These are phyloP conservation scores for Tinamus major DNA, from an alignment of 2,797 vertebrate species.

Conservation along the genomic window DNA sequence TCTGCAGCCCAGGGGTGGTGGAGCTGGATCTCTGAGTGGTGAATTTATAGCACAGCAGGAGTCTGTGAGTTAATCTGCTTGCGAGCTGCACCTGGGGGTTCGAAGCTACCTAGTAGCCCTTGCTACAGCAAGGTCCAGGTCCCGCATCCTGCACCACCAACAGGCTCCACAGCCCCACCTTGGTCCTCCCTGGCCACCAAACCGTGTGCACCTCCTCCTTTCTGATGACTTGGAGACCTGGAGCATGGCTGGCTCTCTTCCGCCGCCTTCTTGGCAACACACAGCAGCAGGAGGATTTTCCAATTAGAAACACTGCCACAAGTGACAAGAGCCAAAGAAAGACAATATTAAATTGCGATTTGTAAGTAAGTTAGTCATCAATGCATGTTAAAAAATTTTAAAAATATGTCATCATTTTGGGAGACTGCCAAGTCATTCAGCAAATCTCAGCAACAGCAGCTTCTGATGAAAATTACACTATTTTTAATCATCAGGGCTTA, in stretches of 20 bases:
- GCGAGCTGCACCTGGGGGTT: not conserved
- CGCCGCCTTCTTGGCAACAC: not conserved
- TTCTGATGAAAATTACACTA: not conserved
- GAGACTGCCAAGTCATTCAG: not conserved
- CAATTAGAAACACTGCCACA: not conserved
- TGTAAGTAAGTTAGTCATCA: not conserved
- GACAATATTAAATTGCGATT: not conserved
- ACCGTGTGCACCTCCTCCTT: not conserved
- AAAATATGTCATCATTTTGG: not conserved
- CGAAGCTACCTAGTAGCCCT: fast-evolving
- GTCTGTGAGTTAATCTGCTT: not conserved
- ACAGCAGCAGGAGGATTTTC: not conserved
- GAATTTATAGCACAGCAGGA: not conserved
- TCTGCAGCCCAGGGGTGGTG: not conserved
- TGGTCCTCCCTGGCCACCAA: not conserved
- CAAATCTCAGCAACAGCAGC: not conserved
- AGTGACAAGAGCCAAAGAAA: not conserved
- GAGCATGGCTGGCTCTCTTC: not conserved
- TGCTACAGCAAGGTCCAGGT: not conserved
- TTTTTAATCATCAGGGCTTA: not conserved
- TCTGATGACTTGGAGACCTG: not conserved
- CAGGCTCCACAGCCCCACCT: not conserved
- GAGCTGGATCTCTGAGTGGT: not conserved
- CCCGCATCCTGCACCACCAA: not conserved
- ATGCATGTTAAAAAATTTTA: not conserved